These are phyloP conservation scores for Rhaphigaster nebulosa DNA, from an alignment of 2,888 invertebrate species.

Conservation along the genomic window DNA sequence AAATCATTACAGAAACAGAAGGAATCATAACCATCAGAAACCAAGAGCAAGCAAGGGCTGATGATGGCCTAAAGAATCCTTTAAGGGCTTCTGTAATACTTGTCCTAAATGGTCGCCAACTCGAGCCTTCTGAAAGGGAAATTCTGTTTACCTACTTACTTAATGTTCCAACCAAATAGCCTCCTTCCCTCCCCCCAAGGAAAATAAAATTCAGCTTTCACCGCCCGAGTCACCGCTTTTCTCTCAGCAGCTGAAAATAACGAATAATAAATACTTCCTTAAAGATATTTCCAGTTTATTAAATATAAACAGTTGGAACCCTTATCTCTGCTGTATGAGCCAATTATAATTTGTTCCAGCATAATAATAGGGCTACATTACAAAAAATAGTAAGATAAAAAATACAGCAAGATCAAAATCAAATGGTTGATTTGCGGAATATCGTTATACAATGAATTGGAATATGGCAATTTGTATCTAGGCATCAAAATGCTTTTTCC, in stretches of 20 bases:
- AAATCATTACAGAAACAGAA: neutral
- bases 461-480: too few species aligned
- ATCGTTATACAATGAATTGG: too few species aligned
- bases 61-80: slow-evolving; percentile 8
- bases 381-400: too few species aligned
- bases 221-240: neutral
- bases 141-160: slow-evolving; percentile 33
- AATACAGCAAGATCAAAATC: too few species aligned
- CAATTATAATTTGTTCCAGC: too few species aligned
- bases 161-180: neutral
- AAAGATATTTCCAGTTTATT: neutral
- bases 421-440: too few species aligned
- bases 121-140: slow-evolving; percentile 5
- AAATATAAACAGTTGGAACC: too few species aligned
- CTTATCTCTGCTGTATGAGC: too few species aligned
- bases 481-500: too few species aligned
- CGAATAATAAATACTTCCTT: neutral
- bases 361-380: too few species aligned
- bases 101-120: slow-evolving; percentile 33
- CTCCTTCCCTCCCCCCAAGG: neutral
- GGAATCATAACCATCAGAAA: neutral
- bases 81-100: neutral
- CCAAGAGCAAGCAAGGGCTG: neutral
- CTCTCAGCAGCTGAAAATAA: neutral
- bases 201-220: neutral